A percentile compares a stretch with the other conserved stretches of the same genome.
These are phyloP conservation scores for Rhingia rostrata DNA, from an alignment of 2,888 invertebrate genomes.

Conservation along the genomic window DNA sequence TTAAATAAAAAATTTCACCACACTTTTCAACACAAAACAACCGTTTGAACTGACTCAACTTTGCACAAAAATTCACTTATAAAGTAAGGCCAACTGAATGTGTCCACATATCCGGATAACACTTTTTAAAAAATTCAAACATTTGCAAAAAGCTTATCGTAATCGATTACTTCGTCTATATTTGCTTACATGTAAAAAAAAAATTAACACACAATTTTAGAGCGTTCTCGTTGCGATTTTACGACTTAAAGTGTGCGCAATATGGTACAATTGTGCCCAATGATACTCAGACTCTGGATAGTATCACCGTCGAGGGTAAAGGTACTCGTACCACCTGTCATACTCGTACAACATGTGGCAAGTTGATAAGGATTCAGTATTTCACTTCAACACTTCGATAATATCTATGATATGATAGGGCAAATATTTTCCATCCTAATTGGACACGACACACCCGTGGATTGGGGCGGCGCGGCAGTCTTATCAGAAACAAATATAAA, in stretches of 20 bases:
- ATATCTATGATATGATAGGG: constrained; percentile 24
- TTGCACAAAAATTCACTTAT: constrained; percentile 4
- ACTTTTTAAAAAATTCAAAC: constrained; percentile 15
- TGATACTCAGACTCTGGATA: constrained; percentile 35
- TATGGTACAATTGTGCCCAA: constrained; percentile 52
- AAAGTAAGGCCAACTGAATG: constrained; percentile 23
- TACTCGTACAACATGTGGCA: constrained; percentile 45
- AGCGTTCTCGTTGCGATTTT: background rate
- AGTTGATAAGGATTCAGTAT: constrained; percentile 54
- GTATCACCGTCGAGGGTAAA: constrained; percentile 41
- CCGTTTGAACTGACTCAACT: constrained; percentile 33
- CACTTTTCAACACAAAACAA: background rate
- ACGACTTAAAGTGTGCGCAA: constrained; percentile 34
- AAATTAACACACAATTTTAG: constrained; percentile 1
- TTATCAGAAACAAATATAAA: constrained; percentile 16
- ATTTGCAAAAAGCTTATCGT: constrained; percentile 23
- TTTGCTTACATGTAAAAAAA: background rate
- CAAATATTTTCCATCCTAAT: constrained; percentile 20
- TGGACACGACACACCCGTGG: constrained; percentile 16
- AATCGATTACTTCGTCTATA: background rate
- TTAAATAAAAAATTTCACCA: background rate
- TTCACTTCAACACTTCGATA: constrained; percentile 40
- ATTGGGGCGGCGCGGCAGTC: background rate
- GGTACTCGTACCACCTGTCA: constrained; percentile 57
- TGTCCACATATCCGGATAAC: constrained; percentile 23